phyloP scores from a whole-genome alignment of 2,797 vertebrate species.

The Tadarida brasiliensis region DNA sequence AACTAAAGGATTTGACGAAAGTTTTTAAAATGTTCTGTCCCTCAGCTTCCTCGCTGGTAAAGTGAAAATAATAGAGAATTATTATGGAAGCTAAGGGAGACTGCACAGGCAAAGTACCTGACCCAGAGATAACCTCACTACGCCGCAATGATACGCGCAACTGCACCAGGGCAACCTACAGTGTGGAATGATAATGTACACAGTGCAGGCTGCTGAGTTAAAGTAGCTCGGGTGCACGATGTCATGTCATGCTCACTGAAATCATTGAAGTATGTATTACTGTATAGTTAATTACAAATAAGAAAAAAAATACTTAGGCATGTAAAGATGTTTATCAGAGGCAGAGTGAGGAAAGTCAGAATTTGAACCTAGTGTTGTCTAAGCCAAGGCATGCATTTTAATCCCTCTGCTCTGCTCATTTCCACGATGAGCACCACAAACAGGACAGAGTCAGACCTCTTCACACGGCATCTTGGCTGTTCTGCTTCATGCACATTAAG shows the following conservation, averaged over 20 bases:
- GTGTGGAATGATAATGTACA: too few species aligned
- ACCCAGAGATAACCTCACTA: background rate
- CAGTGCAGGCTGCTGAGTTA: rapidly evolving
- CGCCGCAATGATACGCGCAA: too few species aligned
- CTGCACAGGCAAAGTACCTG: background rate
- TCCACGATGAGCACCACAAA: background rate
- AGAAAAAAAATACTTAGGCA: background rate
- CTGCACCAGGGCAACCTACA: background rate
- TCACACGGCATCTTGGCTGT: background rate
- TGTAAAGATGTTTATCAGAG: background rate
- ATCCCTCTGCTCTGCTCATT: background rate
- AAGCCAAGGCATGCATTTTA: background rate
- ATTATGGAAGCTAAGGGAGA: background rate
- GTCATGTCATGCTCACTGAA: background rate
- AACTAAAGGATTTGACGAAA: background rate
- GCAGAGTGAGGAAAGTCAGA: background rate
- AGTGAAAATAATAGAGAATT: background rate
- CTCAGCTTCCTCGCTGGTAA: background rate
- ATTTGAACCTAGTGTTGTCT: background rate
- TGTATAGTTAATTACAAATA: background rate
- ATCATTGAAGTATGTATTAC: background rate
- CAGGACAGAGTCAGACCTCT: background rate
- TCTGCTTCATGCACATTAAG: background rate
- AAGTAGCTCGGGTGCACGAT: background rate
- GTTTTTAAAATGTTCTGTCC: background rate